phyloP scores from a whole-genome alignment of 2,113 vertebrate species.

The Hippolais icterina region DNA sequence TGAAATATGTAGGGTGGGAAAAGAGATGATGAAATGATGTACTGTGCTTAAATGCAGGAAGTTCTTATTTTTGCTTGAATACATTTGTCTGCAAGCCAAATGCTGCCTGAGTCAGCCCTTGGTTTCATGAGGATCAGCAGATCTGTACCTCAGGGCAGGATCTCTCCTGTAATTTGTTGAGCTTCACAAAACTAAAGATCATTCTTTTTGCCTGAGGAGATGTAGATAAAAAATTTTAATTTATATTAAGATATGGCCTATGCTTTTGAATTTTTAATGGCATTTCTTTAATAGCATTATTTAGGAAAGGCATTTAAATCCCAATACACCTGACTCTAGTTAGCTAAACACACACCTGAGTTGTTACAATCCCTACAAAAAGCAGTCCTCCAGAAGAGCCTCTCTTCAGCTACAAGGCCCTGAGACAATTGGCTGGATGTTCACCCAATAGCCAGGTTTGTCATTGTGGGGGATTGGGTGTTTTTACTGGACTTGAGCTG shows the following conservation, averaged over 20 bases:
- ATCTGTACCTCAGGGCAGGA: slow-evolving; percentile 6
- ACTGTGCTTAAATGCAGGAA: neutral
- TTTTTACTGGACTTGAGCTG: neutral
- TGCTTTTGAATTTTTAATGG: slow-evolving; percentile 7
- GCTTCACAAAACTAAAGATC: neutral
- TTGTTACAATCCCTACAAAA: neutral
- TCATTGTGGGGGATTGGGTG: rapidly evolving
- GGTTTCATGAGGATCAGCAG: neutral
- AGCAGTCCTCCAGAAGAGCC: neutral
- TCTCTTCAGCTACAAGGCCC: neutral
- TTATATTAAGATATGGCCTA: neutral
- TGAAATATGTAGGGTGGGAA: neutral
- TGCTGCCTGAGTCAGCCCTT: neutral
- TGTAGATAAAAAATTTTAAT: neutral
- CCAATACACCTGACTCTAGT: neutral
- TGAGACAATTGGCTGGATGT: neutral
- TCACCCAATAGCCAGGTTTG: neutral
- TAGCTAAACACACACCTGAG: neutral
- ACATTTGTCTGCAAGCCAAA: slow-evolving; percentile 10
- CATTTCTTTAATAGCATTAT: neutral
- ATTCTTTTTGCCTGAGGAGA: neutral
- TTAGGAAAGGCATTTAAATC: neutral
- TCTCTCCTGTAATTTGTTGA: slow-evolving; percentile 3
- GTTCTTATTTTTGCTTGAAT: neutral
- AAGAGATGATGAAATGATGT: neutral